A percentile compares a stretch with the other conserved stretches of the same genome.
Conservation (phyloP, 2,888 invertebrate genomes). For the Hoplodrina blanda region DNA sequence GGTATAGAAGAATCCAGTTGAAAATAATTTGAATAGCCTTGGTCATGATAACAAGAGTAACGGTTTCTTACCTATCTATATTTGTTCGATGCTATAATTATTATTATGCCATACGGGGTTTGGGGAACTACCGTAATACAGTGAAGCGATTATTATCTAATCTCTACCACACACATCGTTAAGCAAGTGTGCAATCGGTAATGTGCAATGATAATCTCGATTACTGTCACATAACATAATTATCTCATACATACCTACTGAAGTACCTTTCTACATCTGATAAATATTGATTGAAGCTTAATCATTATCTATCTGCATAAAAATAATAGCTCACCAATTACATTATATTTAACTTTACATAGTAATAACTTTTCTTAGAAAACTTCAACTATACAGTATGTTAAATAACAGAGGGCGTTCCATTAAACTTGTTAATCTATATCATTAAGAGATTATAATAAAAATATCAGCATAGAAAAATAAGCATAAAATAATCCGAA, state of each 20-base stretch:
- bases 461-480: too few relatives aligned
- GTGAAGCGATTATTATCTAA: not conserved
- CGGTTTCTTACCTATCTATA: not conserved
- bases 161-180: not conserved
- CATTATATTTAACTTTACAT: too few relatives aligned
- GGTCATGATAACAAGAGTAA: not conserved
- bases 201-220: slow-evolving; percentile 6
- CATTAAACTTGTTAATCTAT: too few relatives aligned
- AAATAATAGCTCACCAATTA: too few relatives aligned
- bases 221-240: not conserved
- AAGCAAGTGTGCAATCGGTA: not conserved
- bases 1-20: too few relatives aligned
- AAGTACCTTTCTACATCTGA: too few relatives aligned
- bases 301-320: not conserved
- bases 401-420: too few relatives aligned
- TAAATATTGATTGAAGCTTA: not conserved
- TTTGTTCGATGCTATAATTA: not conserved
- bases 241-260: not conserved
- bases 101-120: not conserved
- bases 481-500: too few relatives aligned
- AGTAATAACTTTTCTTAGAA: too few relatives aligned
- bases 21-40: not conserved
- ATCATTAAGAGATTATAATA: too few relatives aligned
- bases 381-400: too few relatives aligned
- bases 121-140: not conserved